These are phyloP conservation scores for Malacoctenus gilli DNA, from an alignment of 2,797 vertebrate genomes.

Conservation along the genomic window DNA sequence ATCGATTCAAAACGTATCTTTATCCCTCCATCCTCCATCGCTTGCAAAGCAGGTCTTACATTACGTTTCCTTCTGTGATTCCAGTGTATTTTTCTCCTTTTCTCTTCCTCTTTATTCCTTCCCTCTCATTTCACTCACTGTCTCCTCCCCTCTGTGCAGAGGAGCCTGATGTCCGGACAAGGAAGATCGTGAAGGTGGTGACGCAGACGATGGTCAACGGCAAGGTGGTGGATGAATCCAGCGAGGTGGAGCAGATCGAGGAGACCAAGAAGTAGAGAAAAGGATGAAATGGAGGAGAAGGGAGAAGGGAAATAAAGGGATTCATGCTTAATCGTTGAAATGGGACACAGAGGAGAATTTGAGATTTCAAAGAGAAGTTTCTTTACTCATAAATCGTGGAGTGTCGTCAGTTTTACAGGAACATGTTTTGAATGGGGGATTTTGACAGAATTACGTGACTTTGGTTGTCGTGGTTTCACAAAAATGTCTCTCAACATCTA, in stretches of 20 bases:
- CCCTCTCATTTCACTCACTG: neutral
- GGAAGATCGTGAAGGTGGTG: conserved; percentile 88
- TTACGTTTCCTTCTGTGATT: too few relatives aligned
- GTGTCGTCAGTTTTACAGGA: neutral
- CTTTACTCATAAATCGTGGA: neutral
- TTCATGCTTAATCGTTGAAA: too few relatives aligned
- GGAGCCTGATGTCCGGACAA: conserved; percentile 85
- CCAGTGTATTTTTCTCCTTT: conserved; percentile 2
- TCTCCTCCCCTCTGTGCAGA: conserved; percentile 57
- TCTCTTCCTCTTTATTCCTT: too few relatives aligned
- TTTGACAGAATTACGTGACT: conserved; percentile 1
- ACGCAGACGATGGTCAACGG: conserved; percentile 89
- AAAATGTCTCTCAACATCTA: neutral
- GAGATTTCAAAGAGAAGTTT: too few relatives aligned
- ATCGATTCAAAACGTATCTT: too few relatives aligned
- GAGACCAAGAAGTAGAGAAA: conserved; percentile 79
- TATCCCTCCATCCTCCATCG: too few relatives aligned
- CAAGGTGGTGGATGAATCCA: conserved; percentile 86
- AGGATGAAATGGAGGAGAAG: neutral
- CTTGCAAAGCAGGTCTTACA: too few relatives aligned
- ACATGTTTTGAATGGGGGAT: neutral
- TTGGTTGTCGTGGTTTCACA: conserved; percentile 34
- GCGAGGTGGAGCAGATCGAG: conserved; percentile 86
- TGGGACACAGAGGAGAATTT: neutral
- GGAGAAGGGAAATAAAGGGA: neutral